Conservation (phyloP, 2,888 invertebrate species). For the Megalurothrips usitatus region DNA sequence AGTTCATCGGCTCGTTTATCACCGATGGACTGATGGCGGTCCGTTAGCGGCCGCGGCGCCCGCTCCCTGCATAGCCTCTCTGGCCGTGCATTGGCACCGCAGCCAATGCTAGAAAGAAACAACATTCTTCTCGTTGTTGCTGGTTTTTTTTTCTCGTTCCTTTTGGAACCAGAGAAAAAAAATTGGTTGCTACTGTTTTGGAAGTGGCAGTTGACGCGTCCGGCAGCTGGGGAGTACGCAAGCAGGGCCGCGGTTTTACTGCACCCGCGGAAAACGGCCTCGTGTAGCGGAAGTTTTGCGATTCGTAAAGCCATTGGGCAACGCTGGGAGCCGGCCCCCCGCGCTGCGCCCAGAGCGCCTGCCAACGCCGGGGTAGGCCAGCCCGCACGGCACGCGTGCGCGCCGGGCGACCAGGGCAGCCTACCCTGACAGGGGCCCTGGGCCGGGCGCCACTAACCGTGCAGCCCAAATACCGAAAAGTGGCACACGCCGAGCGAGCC, state of each 20-base stretch:
- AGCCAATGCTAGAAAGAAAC: too few species aligned
- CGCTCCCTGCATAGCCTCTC: too few species aligned
- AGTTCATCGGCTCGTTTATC: neutral
- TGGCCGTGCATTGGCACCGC: too few species aligned
- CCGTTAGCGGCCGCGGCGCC: too few species aligned
- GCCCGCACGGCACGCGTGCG: neutral
- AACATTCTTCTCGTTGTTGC: too few species aligned
- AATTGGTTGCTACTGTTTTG: too few species aligned
- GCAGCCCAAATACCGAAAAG: too few species aligned
- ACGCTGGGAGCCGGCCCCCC: neutral
- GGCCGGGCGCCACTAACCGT: neutral
- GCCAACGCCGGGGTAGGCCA: neutral
- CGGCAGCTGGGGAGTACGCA: neutral
- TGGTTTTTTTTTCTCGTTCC: too few species aligned
- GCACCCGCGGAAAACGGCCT: too few species aligned
- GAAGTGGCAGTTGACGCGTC: neutral
- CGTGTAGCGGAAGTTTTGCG: neutral
- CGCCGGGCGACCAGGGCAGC: neutral
- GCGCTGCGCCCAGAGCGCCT: neutral
- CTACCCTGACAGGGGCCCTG: neutral
- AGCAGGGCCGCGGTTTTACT: neutral
- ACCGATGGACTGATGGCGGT: neutral
- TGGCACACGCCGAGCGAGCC: too few species aligned
- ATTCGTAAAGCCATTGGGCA: neutral
- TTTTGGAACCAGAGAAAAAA: too few species aligned